These are phyloP conservation scores for Mohoua ochrocephala DNA, from an alignment of 2,113 vertebrate species.

Conservation along the genomic window DNA sequence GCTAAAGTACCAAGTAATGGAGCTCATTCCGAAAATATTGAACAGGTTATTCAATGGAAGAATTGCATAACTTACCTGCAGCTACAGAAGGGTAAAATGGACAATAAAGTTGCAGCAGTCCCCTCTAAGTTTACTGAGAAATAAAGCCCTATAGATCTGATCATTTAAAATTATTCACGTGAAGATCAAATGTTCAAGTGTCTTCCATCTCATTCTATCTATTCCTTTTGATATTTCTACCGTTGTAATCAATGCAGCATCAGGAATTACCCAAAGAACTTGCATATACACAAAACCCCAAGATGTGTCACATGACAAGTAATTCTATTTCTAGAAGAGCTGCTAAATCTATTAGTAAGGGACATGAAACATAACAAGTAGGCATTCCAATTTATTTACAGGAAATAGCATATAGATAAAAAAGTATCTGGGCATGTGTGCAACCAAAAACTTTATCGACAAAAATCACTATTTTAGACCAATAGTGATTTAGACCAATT, in stretches of 20 bases:
- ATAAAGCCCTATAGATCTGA: neutral
- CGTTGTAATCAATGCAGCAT: neutral
- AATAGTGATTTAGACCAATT: neutral
- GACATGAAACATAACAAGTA: neutral
- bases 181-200: neutral
- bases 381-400: neutral
- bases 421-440: neutral
- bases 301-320: neutral
- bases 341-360: neutral
- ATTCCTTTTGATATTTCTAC: neutral
- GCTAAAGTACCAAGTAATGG: neutral
- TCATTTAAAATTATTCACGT: neutral
- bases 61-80: slow-evolving; percentile 40
- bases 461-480: neutral
- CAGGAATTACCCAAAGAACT: neutral
- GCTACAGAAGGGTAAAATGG: neutral
- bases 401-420: neutral
- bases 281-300: neutral
- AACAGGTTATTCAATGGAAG: neutral
- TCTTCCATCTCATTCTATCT: neutral
- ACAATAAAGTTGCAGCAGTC: neutral
- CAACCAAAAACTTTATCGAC: neutral
- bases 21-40: neutral
- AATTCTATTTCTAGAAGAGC: neutral
- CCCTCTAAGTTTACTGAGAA: neutral